Base-by-base conservation (phyloP, 2,888 invertebrate species). In the Diogma glabrata region DNA sequence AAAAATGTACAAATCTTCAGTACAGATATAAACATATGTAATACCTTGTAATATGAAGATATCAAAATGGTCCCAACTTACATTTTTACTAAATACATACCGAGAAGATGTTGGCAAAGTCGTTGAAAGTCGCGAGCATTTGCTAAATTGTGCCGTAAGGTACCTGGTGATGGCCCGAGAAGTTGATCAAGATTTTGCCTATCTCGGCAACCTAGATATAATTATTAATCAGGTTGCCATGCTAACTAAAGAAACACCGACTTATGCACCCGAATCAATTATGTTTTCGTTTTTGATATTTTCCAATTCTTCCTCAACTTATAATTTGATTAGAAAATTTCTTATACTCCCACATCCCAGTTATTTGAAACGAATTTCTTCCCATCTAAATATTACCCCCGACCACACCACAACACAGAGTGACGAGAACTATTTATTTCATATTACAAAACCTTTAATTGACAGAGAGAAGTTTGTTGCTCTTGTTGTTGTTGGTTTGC, bases 51-150 rank as follows among this genome's bases (percentile, higher is more conserved):
- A 43, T 14, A 43, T 43, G 43, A 43, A 22, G 16, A 22, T 43
- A 43, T 22, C 43, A 6, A 43, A 43, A 22, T 43, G 43, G 43
- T 43, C 43, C 9, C 22, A 43, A 43, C n/a, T 43, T 22, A 6
- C 22, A n/a, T 22, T 14, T 43, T 0, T 43, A 43, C 6, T 43
- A 43, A n/a, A 22, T 3, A 43, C 20, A 23, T 43, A 43, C 4
- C 43, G 43, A n/a, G 22, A 22, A n/a, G 22, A 22, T 3, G 22
- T 14, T 14, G 8, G 5, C 1, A 23, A 22, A 22, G 4, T n/a
- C 8, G n/a, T 12, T 3, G 22, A 43, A 22, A 43, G 7, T 43
- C 22, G 22, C 6, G 43, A 43, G 3, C 12, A 40, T 20, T 20
- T 40, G 7, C 19, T 40, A 3, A 40, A 40, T 40, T 6, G 40